phyloP scores from a whole-genome alignment of 2,113 vertebrate genomes.

The Pterocles gutturalis region DNA sequence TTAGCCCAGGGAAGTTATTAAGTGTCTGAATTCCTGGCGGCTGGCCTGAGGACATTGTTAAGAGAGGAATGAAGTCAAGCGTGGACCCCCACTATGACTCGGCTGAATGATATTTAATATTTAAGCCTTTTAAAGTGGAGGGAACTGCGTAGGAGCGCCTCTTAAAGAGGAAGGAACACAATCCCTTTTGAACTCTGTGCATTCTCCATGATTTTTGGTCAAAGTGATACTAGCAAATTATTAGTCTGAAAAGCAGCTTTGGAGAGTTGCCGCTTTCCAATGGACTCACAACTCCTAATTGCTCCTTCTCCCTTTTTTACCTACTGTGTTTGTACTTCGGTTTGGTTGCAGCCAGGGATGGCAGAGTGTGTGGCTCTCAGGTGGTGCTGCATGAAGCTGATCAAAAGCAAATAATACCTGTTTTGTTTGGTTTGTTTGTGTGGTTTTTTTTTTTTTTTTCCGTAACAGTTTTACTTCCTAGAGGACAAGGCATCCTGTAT shows the following conservation, averaged over 20 bases:
- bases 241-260: neutral
- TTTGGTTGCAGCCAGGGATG: neutral
- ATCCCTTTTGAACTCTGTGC: neutral
- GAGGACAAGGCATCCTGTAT: neutral
- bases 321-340: neutral
- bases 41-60: conserved; percentile 18
- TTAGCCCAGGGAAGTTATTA: conserved; percentile 17
- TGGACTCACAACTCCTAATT: neutral
- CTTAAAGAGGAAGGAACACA: neutral
- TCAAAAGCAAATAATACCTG: neutral
- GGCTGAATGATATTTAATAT: conserved; percentile 35
- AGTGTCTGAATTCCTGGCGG: conserved; percentile 6
- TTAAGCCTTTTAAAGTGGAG: conserved; percentile 7
- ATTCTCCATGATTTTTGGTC: neutral
- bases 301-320: neutral
- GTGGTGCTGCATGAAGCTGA: neutral
- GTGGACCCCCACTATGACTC: neutral
- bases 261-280: neutral
- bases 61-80: conserved; percentile 7
- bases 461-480: neutral
- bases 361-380: fast-evolving
- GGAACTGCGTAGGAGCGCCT: neutral
- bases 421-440: neutral
- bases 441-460: neutral
- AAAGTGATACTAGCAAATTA: neutral